phyloP scores from a whole-genome alignment of 2,797 vertebrate genomes.

The Lithobates sylvaticus region DNA sequence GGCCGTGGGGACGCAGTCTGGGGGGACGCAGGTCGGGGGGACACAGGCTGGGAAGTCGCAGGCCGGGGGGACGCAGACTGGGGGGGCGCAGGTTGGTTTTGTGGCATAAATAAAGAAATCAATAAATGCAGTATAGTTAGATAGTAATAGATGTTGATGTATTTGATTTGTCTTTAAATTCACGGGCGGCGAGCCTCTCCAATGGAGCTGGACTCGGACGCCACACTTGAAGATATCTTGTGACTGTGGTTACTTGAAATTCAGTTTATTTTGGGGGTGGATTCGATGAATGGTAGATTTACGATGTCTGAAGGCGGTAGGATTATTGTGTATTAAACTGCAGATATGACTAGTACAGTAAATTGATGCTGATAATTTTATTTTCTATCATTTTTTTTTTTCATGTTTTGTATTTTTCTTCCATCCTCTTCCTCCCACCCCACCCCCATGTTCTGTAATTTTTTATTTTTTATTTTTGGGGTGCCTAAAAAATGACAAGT shows the following conservation, averaged over 20 bases:
- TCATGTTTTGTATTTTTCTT: slow-evolving; percentile 69
- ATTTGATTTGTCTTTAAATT: slow-evolving; percentile 75
- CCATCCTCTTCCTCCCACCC: slow-evolving; percentile 57
- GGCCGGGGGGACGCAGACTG: neutral
- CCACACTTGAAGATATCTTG: slow-evolving; percentile 80
- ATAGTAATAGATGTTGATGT: slow-evolving; percentile 67
- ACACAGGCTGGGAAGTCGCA: no score
- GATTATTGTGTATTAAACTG: slow-evolving; percentile 86
- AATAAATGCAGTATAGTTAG: slow-evolving; percentile 65
- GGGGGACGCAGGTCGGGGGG: no score
- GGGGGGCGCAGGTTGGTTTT: slow-evolving; percentile 61
- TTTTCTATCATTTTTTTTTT: slow-evolving; percentile 85
- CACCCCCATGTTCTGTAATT: slow-evolving; percentile 71
- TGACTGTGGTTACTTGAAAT: slow-evolving; percentile 85
- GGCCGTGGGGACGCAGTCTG: no score
- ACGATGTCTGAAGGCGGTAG: slow-evolving; percentile 84
- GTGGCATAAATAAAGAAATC: slow-evolving; percentile 59
- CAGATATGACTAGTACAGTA: slow-evolving; percentile 87
- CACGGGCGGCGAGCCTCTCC: slow-evolving; percentile 72
- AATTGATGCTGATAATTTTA: slow-evolving; percentile 87
- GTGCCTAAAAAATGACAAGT: slow-evolving; percentile 80
- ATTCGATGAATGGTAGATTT: slow-evolving; percentile 79
- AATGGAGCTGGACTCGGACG: slow-evolving; percentile 73
- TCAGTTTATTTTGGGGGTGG: slow-evolving; percentile 79
- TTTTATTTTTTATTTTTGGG: slow-evolving; percentile 80